Evolutionary conservation across 2,113 vertebrate genomes (phyloP), one percentile per base, ranked within the genome.

Genomic region (Nematolebias whitei): DNA sequence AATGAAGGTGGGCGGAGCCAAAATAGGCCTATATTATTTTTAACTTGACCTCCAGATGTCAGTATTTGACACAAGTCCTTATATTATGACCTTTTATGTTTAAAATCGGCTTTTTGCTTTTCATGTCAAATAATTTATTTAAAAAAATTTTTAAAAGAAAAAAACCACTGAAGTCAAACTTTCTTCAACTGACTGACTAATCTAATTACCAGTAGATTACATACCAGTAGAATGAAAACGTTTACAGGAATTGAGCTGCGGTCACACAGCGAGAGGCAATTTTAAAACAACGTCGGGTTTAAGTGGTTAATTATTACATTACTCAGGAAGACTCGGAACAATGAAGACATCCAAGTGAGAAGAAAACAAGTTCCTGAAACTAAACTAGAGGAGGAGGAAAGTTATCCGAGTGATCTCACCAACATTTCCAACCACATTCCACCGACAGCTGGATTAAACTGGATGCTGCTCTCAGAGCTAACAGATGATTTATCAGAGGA

Each of bases 281-380:
- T 65, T 57, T 68, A 13, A 40, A 77, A 39, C 19, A 2, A 59
- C 1, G 35, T 63, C 45, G 0, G 47, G 40, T 1, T 64, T 68
- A 60, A 75, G 53, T 52, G 49, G 52, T 38, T 26, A 18, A 24
- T 65, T 4, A 57, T 62, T 57, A 39, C 50, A 62, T 72, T 47
- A 55, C 18, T 60, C 41, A 40, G 20, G 38, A 16, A 40, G 22
- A 58, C 8, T 32, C 60, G 57, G 19, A 41, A 13, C 24, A 40
- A 15, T 38, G 14, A 23, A 47, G 38, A n/a, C n/a, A n/a, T n/a
- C n/a, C n/a, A n/a, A n/a, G 23, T 19, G 32, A 3, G 20, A 23
- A 62, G 53, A 53, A 73, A 77, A 70, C 49, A 16, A 19, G 19
- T 23, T 52, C 53, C 58, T 18, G 12, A 23, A 61, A 53, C 48